A percentile compares a stretch with the other conserved stretches of the same genome.
These are phyloP conservation scores for Phalacrocorax carbo DNA, from an alignment of 2,113 vertebrate genomes.

Conservation along the genomic window DNA sequence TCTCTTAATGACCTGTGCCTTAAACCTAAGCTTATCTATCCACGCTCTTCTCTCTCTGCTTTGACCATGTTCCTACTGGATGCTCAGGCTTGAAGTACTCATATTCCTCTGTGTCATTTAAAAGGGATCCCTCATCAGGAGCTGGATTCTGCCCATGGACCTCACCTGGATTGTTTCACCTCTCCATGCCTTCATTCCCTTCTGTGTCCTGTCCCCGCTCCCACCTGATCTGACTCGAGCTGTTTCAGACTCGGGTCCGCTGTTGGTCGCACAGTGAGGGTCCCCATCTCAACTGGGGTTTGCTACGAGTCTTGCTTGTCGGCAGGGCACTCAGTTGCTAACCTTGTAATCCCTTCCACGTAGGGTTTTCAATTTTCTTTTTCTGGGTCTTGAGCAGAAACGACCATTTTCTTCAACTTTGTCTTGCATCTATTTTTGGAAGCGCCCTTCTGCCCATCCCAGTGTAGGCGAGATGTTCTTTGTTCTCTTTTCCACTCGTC, in stretches of 20 bases:
- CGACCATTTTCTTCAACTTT: background rate
- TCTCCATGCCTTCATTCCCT: background rate
- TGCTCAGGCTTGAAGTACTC: background rate
- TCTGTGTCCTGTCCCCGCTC: background rate
- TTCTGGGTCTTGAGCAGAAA: background rate
- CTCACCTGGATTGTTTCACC: background rate
- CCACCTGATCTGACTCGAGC: background rate
- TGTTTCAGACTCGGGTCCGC: background rate
- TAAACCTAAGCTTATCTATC: background rate
- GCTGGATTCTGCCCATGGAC: background rate
- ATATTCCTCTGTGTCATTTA: rapidly evolving
- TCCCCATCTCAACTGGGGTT: background rate
- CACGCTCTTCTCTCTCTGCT: background rate
- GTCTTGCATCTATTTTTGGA: background rate
- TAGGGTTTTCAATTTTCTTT: background rate
- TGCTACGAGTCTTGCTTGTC: background rate
- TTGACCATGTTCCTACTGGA: background rate
- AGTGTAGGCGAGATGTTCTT: background rate
- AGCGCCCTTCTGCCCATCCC: background rate
- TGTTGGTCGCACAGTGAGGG: background rate
- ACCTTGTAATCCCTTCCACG: background rate
- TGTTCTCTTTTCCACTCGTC: background rate
- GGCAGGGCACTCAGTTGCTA: rapidly evolving
- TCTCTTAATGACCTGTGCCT: background rate
- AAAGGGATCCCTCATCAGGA: background rate